Conservation (phyloP, 2,113 vertebrate species). For the Macrotus californicus region DNA sequence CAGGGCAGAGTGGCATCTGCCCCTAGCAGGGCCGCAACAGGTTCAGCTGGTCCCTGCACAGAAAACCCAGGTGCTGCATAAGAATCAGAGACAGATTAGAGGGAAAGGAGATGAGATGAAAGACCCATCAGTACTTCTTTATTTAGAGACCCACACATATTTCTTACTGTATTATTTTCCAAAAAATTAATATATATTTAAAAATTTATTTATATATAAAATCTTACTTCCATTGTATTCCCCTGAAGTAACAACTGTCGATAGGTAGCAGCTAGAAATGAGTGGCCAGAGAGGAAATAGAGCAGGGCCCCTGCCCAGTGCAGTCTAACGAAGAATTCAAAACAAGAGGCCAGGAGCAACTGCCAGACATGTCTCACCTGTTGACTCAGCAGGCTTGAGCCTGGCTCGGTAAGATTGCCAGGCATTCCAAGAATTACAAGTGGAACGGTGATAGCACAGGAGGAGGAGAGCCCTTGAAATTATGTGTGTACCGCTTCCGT, state of each 20-base stretch:
- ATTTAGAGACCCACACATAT: background rate
- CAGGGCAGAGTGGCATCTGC: conserved; percentile 40
- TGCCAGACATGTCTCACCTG: too few species aligned
- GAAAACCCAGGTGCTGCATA: background rate
- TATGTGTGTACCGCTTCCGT: too few species aligned
- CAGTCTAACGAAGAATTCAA: too few species aligned
- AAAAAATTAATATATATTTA: background rate
- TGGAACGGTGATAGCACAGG: too few species aligned
- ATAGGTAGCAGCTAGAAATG: too few species aligned
- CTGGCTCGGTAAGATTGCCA: too few species aligned
- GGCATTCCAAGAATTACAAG: too few species aligned
- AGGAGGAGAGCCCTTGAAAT: too few species aligned
- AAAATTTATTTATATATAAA: background rate
- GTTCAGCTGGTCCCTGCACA: conserved; percentile 7
- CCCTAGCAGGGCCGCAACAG: background rate
- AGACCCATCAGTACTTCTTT: background rate
- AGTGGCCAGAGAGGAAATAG: too few species aligned
- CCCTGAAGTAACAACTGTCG: background rate
- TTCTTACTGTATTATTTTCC: background rate
- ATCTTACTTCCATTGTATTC: background rate
- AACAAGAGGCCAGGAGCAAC: too few species aligned
- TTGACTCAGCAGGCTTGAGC: too few species aligned
- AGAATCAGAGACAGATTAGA: background rate
- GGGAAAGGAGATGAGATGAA: background rate
- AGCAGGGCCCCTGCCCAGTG: too few species aligned